Conservation (phyloP, 2,797 vertebrate species). For the Coilia nasus region DNA sequence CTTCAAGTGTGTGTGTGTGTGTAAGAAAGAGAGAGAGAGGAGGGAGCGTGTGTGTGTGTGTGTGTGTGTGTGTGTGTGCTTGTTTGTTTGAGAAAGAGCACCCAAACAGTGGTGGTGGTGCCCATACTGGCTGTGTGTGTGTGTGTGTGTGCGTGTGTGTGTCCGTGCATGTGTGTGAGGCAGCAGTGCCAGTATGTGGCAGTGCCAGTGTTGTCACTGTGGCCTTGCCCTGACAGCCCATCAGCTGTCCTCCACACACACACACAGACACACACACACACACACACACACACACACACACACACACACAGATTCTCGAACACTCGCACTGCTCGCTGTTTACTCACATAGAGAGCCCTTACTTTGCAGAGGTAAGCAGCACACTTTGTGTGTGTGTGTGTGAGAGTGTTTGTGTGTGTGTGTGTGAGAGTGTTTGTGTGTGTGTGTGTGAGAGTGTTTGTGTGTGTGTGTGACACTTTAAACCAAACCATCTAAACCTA, state of each 20-base stretch:
- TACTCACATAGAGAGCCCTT: background rate
- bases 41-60: constrained; percentile 37
- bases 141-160: constrained; percentile 33
- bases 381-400: background rate
- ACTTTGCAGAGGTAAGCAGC: background rate
- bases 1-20: background rate
- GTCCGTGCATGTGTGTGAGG: constrained; percentile 28
- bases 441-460: background rate
- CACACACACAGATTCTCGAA: background rate
- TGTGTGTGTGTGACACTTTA: background rate
- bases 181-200: constrained; percentile 23
- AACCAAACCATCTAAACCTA: too few relatives aligned
- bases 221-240: constrained; percentile 11
- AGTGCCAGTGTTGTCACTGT: background rate
- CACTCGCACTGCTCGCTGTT: background rate
- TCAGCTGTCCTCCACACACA: constrained; percentile 12
- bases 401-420: constrained; percentile 20
- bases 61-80: constrained; percentile 33
- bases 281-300: background rate
- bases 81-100: constrained; percentile 49
- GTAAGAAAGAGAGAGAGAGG: background rate
- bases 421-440: constrained; percentile 11
- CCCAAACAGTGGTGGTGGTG: too few relatives aligned
- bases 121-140: constrained; percentile 14
- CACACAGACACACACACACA: background rate